phyloP scores from a whole-genome alignment of 1,140 invertebrate species.

The Adelges cooleyi region DNA sequence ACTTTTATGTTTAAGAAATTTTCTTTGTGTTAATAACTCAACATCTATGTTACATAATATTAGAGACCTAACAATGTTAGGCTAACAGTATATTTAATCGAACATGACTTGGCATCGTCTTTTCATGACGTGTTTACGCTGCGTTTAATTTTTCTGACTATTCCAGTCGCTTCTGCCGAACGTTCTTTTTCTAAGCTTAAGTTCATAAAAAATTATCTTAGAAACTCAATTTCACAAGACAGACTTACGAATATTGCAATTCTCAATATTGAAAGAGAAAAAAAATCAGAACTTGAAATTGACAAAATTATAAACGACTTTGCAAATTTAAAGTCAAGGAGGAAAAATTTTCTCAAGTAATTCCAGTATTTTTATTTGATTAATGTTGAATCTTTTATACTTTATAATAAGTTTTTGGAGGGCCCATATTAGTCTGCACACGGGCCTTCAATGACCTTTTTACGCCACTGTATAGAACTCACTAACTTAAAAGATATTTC shows the following conservation, averaged over 20 bases:
- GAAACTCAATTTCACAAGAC: slow-evolving; percentile 1
- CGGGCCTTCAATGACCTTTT: too few species aligned
- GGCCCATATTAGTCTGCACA: too few species aligned
- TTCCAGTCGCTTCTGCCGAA: slow-evolving; percentile 20
- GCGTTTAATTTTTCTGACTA: slow-evolving; percentile 12
- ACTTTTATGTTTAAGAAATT: neutral
- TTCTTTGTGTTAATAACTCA: neutral
- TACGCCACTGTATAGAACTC: too few species aligned
- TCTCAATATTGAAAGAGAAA: neutral
- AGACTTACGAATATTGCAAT: neutral
- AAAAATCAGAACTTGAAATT: neutral
- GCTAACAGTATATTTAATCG: neutral
- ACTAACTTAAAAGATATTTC: too few species aligned
- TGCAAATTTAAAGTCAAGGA: neutral
- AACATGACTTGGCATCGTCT: neutral
- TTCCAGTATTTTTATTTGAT: neutral
- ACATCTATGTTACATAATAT: neutral
- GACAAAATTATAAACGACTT: neutral
- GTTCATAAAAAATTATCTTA: slow-evolving; percentile 23
- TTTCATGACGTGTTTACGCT: slow-evolving; percentile 9
- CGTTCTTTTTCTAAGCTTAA: slow-evolving; percentile 28
- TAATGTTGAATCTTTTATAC: too few species aligned
- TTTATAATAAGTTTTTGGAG: too few species aligned
- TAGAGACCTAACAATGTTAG: neutral
- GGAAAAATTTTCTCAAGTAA: neutral